Conservation (phyloP, 1,140 invertebrate species). For the Sesamia nonagrioides region DNA sequence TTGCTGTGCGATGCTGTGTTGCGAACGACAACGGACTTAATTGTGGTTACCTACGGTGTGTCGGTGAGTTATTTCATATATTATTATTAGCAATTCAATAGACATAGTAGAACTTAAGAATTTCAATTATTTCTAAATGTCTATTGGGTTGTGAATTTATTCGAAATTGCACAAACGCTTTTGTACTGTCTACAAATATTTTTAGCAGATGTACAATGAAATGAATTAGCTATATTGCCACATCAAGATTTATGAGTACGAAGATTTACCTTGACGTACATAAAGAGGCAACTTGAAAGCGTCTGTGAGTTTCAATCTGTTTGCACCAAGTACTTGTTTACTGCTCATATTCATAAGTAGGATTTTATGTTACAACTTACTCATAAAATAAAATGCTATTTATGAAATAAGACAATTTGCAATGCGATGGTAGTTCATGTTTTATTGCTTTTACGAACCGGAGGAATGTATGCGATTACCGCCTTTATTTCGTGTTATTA, state of each 20-base stretch:
- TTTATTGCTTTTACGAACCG: constrained; percentile 47
- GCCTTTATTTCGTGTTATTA: constrained; percentile 48
- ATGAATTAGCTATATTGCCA: not conserved
- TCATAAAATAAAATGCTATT: constrained; percentile 56
- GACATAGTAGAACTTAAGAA: not conserved
- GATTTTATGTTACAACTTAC: constrained; percentile 50
- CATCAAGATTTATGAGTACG: constrained; percentile 22
- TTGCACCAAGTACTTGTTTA: constrained; percentile 35
- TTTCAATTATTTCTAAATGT: constrained; percentile 10
- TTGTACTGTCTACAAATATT: constrained; percentile 16
- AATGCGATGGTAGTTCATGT: constrained; percentile 42
- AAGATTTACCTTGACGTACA: not conserved
- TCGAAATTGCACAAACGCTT: constrained; percentile 7
- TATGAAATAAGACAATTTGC: constrained; percentile 58
- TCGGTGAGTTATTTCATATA: constrained; percentile 63
- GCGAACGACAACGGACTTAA: constrained; percentile 68
- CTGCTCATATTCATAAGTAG: constrained; percentile 36
- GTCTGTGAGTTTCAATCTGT: constrained; percentile 25
- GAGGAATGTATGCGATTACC: constrained; percentile 49
- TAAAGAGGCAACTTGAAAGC: constrained; percentile 15
- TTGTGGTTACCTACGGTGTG: constrained; percentile 57
- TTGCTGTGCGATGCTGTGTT: constrained; percentile 74
- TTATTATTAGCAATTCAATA: constrained; percentile 33
- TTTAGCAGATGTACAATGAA: not conserved
- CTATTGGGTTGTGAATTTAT: constrained; percentile 28